Conservation (phyloP, 1,140 invertebrate genomes). For the Zaprionus vittiger region DNA sequence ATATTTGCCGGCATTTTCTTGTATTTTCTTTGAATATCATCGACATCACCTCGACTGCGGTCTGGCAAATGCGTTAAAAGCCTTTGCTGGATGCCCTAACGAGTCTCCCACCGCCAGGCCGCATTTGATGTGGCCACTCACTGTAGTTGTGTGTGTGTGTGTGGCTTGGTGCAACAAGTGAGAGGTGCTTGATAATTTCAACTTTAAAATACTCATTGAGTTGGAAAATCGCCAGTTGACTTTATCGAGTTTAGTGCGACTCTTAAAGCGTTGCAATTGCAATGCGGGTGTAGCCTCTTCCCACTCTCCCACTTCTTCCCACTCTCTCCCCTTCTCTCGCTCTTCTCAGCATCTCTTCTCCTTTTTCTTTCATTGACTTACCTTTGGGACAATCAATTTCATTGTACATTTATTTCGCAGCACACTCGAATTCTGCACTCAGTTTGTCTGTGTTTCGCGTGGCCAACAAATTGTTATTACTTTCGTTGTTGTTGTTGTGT, state of each 20-base stretch:
- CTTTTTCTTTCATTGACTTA: conserved; percentile 44
- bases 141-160: neutral
- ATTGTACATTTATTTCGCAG: conserved; percentile 80
- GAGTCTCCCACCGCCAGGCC: neutral
- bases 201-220: conserved; percentile 13
- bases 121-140: conserved; percentile 17
- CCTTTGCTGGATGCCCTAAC: conserved; percentile 26
- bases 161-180: conserved; percentile 30
- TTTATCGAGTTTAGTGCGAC: neutral
- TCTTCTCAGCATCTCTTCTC: too few species aligned
- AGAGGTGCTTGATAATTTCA: conserved; percentile 8
- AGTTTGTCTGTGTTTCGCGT: conserved; percentile 3
- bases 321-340: neutral
- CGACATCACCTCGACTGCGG: conserved; percentile 41
- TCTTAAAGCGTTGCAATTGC: neutral
- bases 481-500: neutral
- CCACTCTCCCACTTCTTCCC: too few species aligned
- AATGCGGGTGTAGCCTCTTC: neutral
- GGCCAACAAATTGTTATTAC: neutral
- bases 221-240: neutral
- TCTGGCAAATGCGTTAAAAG: conserved; percentile 56
- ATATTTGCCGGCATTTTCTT: conserved; percentile 63
- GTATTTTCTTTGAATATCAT: conserved; percentile 67
- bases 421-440: conserved; percentile 4
- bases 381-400: conserved; percentile 84